These are phyloP conservation scores for Nothobranchius kuhntae DNA, from an alignment of 2,113 vertebrate genomes.

Conservation along the genomic window DNA sequence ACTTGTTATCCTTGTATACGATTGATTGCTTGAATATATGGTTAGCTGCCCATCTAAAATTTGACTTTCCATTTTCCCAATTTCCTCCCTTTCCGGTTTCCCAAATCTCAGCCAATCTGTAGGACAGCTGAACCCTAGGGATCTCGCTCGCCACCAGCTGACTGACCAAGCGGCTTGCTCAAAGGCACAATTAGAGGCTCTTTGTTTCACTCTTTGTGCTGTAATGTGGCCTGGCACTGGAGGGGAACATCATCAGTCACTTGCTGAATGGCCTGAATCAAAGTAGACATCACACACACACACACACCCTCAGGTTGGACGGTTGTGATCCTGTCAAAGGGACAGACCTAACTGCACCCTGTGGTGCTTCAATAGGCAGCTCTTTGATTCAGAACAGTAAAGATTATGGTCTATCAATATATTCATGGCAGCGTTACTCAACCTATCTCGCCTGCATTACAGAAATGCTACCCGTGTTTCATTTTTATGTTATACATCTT, in stretches of 20 bases:
- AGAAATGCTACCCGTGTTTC: background rate
- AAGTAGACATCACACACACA: slow-evolving; percentile 27
- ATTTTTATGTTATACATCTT: background rate
- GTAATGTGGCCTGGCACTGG: slow-evolving; percentile 50
- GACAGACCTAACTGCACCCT: slow-evolving; percentile 46
- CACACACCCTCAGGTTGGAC: slow-evolving; percentile 42
- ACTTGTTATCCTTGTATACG: background rate
- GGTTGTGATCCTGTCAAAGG: slow-evolving; percentile 38
- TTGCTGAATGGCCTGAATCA: slow-evolving; percentile 56
- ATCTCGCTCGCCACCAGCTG: slow-evolving; percentile 66
- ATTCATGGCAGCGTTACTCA: slow-evolving; percentile 3
- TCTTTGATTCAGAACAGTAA: slow-evolving; percentile 30
- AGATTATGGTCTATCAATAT: slow-evolving; percentile 26
- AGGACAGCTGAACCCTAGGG: slow-evolving; percentile 72
- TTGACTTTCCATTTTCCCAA: slow-evolving; percentile 27
- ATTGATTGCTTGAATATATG: background rate
- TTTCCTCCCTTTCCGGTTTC: slow-evolving; percentile 35
- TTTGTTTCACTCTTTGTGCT: slow-evolving; percentile 78
- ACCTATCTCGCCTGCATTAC: background rate
- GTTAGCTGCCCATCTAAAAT: slow-evolving; percentile 8
- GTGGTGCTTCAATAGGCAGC: slow-evolving; percentile 40
- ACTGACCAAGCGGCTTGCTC: slow-evolving; percentile 65
- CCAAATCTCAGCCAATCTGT: slow-evolving; percentile 52
- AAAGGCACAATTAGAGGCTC: slow-evolving; percentile 82
- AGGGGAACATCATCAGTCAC: slow-evolving; percentile 74